A percentile compares a stretch with the other conserved stretches of the same genome.
Evolutionary conservation across 2,113 vertebrate species (phyloP).

Genomic region (Equus quagga): DNA sequence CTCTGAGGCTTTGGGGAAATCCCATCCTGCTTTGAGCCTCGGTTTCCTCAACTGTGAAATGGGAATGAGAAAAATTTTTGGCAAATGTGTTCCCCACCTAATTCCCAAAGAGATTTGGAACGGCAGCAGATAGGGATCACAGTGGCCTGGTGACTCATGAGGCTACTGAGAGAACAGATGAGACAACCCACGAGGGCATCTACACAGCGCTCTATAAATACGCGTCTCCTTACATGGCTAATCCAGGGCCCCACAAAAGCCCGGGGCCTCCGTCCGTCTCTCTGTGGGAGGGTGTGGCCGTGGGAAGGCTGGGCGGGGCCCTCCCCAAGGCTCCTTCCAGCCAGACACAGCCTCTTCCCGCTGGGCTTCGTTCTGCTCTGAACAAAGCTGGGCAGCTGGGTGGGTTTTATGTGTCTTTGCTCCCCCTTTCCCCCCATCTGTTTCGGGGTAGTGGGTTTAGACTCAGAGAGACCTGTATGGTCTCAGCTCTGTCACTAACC

Average conservation of each 20-base stretch:
- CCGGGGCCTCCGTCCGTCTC: neutral
- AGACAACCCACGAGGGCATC: rapidly evolving
- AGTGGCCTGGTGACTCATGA: neutral
- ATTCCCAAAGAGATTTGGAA: neutral
- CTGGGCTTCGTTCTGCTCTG: neutral
- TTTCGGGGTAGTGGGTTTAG: neutral
- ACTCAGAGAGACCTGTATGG: neutral
- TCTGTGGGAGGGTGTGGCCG: neutral
- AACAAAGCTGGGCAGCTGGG: neutral
- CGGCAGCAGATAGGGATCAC: neutral
- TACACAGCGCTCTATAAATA: neutral
- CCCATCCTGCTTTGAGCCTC: neutral
- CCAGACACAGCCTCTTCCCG: neutral
- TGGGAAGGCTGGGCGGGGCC: neutral
- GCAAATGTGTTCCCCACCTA: neutral
- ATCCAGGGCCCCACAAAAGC: neutral
- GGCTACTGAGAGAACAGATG: neutral
- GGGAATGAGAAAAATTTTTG: neutral
- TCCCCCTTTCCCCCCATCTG: neutral
- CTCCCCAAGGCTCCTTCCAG: neutral
- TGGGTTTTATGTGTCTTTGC: neutral
- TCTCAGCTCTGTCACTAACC: neutral
- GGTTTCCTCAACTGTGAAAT: neutral
- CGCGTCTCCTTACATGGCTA: rapidly evolving
- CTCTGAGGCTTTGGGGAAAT: neutral